These are phyloP conservation scores for Lasioglossum marginatum DNA, from an alignment of 2,888 invertebrate genomes.

Conservation along the genomic window DNA sequence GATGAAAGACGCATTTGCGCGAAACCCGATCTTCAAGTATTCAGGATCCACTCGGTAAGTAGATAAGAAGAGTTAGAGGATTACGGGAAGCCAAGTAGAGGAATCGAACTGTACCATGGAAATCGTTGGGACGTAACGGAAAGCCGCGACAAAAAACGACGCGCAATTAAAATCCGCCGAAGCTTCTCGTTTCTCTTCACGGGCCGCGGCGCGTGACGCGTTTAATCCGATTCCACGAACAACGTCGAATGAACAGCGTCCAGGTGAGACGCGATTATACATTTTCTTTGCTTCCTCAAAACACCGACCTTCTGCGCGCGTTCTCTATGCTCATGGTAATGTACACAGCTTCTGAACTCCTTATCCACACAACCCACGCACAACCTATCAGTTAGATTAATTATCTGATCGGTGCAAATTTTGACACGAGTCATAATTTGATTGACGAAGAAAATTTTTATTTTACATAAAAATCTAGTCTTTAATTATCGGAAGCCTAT, in stretches of 20 bases:
- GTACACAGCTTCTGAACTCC: constrained; percentile 31
- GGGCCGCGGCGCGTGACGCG: constrained; percentile 52
- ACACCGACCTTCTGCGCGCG: not conserved
- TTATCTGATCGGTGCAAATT: not conserved
- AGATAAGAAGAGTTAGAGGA: not conserved
- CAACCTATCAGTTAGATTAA: not conserved
- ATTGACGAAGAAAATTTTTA: too few species aligned
- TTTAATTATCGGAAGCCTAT: too few species aligned
- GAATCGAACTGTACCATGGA: constrained; percentile 8
- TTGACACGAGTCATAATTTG: not conserved
- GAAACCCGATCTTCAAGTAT: not conserved
- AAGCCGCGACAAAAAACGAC: constrained; percentile 29
- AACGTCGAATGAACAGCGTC: constrained; percentile 42
- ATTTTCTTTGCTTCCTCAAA: constrained; percentile 32
- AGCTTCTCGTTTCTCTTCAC: constrained; percentile 53
- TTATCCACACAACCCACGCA: not conserved
- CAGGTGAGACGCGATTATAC: constrained; percentile 51
- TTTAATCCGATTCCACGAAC: constrained; percentile 56
- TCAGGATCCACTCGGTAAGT: not conserved
- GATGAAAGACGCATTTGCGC: not conserved
- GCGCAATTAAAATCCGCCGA: constrained; percentile 50
- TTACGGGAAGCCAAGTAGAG: not conserved
- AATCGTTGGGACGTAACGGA: constrained; percentile 24
- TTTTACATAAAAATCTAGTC: too few species aligned
- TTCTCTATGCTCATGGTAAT: constrained; percentile 22